Evolutionary conservation across 2,888 invertebrate genomes (phyloP).

Genomic region (Mesochorus sp.): DNA sequence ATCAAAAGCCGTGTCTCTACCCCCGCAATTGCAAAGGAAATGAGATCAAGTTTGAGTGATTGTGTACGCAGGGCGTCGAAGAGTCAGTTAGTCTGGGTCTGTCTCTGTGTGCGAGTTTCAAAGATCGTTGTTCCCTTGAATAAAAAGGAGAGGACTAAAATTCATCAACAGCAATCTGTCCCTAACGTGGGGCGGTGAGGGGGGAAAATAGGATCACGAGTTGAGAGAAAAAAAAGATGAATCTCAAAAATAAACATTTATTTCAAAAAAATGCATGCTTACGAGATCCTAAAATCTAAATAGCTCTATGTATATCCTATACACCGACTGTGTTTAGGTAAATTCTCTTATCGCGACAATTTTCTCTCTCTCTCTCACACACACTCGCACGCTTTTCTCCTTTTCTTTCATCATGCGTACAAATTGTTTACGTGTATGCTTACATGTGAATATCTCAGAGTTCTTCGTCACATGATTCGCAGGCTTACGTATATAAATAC

Average conservation of each 20-base stretch:
- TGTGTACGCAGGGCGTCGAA: constrained; percentile 63
- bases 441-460: too few species aligned
- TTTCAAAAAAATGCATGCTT: constrained; percentile 81
- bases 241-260: constrained; percentile 81
- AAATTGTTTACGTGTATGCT: too few species aligned
- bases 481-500: constrained; percentile 69
- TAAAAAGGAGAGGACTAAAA: constrained; percentile 1
- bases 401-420: constrained; percentile 15
- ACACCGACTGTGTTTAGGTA: constrained; percentile 77
- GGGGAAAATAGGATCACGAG: too few species aligned
- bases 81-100: constrained; percentile 35
- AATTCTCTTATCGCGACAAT: constrained; percentile 45
- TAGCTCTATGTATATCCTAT: constrained; percentile 74
- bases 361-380: constrained; percentile 51
- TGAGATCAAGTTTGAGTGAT: constrained; percentile 79
- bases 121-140: neutral
- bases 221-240: neutral
- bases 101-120: neutral
- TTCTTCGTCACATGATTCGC: constrained; percentile 73
- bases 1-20: constrained; percentile 44
- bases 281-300: constrained; percentile 79
- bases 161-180: too few species aligned
- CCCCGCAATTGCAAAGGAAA: constrained; percentile 77
- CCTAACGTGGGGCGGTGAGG: too few species aligned
- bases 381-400: too few species aligned